Base-by-base conservation (phyloP, 2,113 vertebrate genomes). In the Megalops atlanticus region DNA sequence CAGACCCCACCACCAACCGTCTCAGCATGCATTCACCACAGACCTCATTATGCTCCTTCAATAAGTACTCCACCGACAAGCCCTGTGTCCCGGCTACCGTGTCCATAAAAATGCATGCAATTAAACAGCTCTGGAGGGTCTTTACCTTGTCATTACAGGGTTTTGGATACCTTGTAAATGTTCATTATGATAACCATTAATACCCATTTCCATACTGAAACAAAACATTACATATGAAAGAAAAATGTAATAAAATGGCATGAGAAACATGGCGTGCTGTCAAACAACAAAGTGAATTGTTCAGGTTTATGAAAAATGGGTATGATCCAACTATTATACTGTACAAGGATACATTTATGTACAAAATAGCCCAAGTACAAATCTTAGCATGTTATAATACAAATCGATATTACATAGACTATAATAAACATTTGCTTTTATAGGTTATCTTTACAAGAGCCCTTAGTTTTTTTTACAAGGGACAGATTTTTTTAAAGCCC, bases 141-240 rank as follows among this genome's bases (percentile, higher is more conserved):
- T 78, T 93, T 98, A 98, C 97, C 97, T 99, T 92, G 93, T 93
- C 94, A 95, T 94, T 90, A 95, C 87, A 90, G 95, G 95, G 89
- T 95, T 96, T 92, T 94, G 95, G 92, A 96, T 93, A 96, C 95
- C 95, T 94, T 94, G 95, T 87, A 95, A 93, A 89, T 87, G 91
- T 84, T 97, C 95, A 94, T 95, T 97, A 97, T 96, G 96, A 97
- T 98, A 98, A 98, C 96, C 96, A 96, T 96, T 95, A 96, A 94
- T 96, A 98, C 95, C 94, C 95, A 94, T 97, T 97, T 96, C 95
- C 87, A 94, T 92, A 97, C 96, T 98, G 96, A 89, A 97, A 97
- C 90, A 96, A 94, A 97, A 95, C 90, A 93, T 95, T 87, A 91
- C 24, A 92, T 88, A 90, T 38, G 82, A 73, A 43, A 85, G 80